Percentiles rank a stretch among this genome's conserved stretches.
phyloP scores from a whole-genome alignment of 2,888 invertebrate species.

The Ethmia dodecea region DNA sequence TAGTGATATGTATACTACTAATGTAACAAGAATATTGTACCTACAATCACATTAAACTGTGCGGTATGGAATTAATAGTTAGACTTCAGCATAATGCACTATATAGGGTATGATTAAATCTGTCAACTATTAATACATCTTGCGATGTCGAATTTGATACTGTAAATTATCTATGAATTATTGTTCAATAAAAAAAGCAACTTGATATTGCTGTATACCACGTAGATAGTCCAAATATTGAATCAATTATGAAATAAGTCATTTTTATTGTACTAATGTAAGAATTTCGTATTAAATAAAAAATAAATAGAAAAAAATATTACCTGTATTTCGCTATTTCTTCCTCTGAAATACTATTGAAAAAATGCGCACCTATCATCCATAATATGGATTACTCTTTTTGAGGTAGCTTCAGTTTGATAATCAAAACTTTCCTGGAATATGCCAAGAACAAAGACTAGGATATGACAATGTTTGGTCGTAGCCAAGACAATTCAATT shows the following conservation, averaged over 20 bases:
- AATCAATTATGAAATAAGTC: conserved; percentile 49
- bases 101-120: conserved; percentile 26
- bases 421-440: too few species aligned
- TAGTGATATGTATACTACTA: conserved; percentile 32
- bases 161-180: conserved; percentile 36
- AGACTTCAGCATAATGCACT: conserved; percentile 14
- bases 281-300: conserved; percentile 51
- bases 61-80: conserved; percentile 21
- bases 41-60: conserved; percentile 23
- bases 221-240: conserved; percentile 56
- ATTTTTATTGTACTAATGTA: conserved; percentile 49
- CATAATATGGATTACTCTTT: too few species aligned
- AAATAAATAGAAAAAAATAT: conserved; percentile 30
- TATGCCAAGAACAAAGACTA: too few species aligned
- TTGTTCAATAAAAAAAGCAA: conserved; percentile 38
- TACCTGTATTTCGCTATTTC: too few species aligned
- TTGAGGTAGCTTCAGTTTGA: too few species aligned
- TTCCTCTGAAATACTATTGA: too few species aligned
- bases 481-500: too few species aligned
- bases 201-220: conserved; percentile 42
- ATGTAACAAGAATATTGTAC: conserved; percentile 30
- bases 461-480: too few species aligned
- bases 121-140: conserved; percentile 18
- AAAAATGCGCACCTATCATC: too few species aligned
- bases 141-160: conserved; percentile 48